phyloP scores from a whole-genome alignment of 92 coral and sea anemone species.

The Pocillopora grandis region DNA sequence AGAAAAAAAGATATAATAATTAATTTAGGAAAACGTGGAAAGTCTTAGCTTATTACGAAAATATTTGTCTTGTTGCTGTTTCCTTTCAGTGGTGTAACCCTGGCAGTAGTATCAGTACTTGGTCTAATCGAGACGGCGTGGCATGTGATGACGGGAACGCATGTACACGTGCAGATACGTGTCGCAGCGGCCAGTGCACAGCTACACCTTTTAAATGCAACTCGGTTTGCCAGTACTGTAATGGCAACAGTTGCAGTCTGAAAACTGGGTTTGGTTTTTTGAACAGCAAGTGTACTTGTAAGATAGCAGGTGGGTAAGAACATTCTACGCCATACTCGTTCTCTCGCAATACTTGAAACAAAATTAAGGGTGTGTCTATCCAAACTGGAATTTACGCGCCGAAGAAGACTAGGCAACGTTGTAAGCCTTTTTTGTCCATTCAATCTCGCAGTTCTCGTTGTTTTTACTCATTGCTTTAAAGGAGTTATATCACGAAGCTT shows the following conservation, averaged over 20 bases:
- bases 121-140: constrained; percentile 71
- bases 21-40: too few relatives aligned
- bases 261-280: constrained; percentile 79
- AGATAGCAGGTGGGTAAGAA: constrained; percentile 61
- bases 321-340: too few relatives aligned
- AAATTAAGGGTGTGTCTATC: too few relatives aligned
- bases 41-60: too few relatives aligned
- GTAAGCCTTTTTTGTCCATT: too few relatives aligned
- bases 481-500: too few relatives aligned
- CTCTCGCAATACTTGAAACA: neutral
- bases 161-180: constrained; percentile 86
- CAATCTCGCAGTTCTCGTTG: too few relatives aligned
- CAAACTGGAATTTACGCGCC: too few relatives aligned
- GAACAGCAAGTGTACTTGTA: constrained; percentile 77
- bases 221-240: constrained; percentile 74
- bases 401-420: too few relatives aligned
- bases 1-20: too few relatives aligned
- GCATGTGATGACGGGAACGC: constrained; percentile 75
- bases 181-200: constrained; percentile 72
- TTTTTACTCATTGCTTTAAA: too few relatives aligned
- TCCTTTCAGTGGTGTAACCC: constrained; percentile 76
- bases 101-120: constrained; percentile 54
- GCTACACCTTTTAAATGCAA: constrained; percentile 77
- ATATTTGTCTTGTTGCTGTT: too few relatives aligned
- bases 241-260: constrained; percentile 72